Percentiles rank a stretch among this genome's conserved stretches.
These are phyloP conservation scores for Uria aalge DNA, from an alignment of 2,113 vertebrate genomes.

Conservation along the genomic window DNA sequence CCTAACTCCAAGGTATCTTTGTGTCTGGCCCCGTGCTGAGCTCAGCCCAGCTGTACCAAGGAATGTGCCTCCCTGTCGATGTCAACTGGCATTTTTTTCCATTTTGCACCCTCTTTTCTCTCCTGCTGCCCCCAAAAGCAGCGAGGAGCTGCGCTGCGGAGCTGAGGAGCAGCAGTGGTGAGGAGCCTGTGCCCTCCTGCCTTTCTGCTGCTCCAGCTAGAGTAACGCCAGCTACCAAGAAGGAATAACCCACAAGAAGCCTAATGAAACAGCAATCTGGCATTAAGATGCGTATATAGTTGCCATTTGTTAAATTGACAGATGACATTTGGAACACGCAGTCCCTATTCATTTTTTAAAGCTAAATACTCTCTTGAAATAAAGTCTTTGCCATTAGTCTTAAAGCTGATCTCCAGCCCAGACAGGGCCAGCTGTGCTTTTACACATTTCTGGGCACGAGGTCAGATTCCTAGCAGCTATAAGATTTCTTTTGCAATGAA, in stretches of 20 bases:
- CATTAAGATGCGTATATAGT: background rate
- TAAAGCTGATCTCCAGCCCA: conserved; percentile 26
- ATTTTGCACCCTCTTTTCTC: background rate
- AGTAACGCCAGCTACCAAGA: background rate
- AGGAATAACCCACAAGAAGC: conserved; percentile 5
- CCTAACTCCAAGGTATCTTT: background rate
- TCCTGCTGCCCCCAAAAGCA: background rate
- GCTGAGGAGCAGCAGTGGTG: background rate
- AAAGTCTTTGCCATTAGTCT: conserved; percentile 27
- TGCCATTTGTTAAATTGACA: conserved; percentile 57
- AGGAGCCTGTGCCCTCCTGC: background rate
- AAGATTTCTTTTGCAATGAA: background rate
- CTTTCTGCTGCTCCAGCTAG: background rate
- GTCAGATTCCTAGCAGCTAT: conserved; percentile 13
- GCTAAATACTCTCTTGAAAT: conserved; percentile 35
- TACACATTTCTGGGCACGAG: conserved; percentile 41
- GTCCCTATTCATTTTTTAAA: conserved; percentile 46
- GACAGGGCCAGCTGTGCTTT: conserved; percentile 47
- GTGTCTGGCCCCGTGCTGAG: rapidly evolving
- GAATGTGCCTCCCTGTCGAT: rapidly evolving
- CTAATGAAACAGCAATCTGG: conserved; percentile 52
- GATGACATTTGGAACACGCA: conserved; percentile 47
- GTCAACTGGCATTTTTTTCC: background rate
- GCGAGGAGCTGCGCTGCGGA: background rate
- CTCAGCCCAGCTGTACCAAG: rapidly evolving